Base-by-base conservation (phyloP, 2,797 vertebrate genomes). In the Hypotaenidia philippensis region DNA sequence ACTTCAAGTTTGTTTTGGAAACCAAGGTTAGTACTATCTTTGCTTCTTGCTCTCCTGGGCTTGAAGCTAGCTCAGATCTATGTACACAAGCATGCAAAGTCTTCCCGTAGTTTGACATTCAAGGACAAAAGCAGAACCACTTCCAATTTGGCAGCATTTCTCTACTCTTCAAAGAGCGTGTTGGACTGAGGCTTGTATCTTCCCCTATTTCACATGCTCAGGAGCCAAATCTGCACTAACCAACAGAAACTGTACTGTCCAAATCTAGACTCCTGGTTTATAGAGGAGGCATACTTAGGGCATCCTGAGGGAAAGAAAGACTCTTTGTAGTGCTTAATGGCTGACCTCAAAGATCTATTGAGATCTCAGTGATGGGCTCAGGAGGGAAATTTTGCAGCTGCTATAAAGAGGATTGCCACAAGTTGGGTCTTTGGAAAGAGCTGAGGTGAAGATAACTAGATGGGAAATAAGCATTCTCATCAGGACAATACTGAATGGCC, bases 1-100 rank as follows among this genome's bases (percentile, higher is more conserved):
- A 90, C 93, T 55, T 38, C 7, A 29, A 64, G 38, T 71, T 90
- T 94, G 77, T 79, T 94, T 91, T 93, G 80, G 89, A 93, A 94
- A 87, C 36, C 83, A 53, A 26, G 20, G 15, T 5, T 29, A 31
- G 66, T 41, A 41, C 70, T 89, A 53, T 70, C 74, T 86, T 78
- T 93, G 56, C 87, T 84, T 84, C 60, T 76, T 53, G 40, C 66
- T 79, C 53, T 93, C 68, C 49, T 47, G 56, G 74, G 66, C 74
- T 93, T 7, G 1, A 53, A 44, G 36, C 36, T 85, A 68, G n/a
- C 34, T 83, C 40, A 45, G 27, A 8, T 83, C 63, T 70, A 3
- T 55, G 60, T 31, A 56, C 69, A 83, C 72, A 83, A 49, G 22
- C 63, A 26, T 27, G 29, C 59, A 60, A 75, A 86, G 8, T 63